These are phyloP conservation scores for Torymus aiolomorphi DNA, from an alignment of 2,888 invertebrate genomes.

Conservation along the genomic window DNA sequence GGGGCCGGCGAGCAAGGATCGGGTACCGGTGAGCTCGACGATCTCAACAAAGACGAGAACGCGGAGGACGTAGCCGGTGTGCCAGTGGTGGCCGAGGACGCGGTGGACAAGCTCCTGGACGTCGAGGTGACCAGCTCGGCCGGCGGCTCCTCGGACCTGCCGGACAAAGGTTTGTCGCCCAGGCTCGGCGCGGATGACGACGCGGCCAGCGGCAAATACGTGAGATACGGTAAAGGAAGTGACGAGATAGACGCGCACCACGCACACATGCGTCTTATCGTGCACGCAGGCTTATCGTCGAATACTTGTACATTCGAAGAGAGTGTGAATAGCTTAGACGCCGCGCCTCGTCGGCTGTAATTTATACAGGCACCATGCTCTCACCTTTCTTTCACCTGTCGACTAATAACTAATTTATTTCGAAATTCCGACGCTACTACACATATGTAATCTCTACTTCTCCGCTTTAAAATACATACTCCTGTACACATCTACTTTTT, in stretches of 20 bases:
- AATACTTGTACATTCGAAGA: not conserved
- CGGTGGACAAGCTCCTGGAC: not conserved
- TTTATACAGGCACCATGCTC: too few relatives aligned
- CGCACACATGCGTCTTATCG: too few relatives aligned
- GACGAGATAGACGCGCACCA: not conserved
- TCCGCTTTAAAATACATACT: too few relatives aligned
- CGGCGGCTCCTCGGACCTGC: not conserved
- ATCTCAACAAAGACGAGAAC: constrained; percentile 57
- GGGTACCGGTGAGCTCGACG: constrained; percentile 60
- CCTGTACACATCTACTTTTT: too few relatives aligned
- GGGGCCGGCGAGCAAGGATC: not conserved
- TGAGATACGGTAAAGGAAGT: constrained; percentile 70
- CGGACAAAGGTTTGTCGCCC: constrained; percentile 51
- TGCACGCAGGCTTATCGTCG: constrained; percentile 4
- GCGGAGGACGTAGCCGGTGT: not conserved
- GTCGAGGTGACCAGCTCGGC: not conserved
- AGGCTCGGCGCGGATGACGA: constrained; percentile 53
- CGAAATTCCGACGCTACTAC: too few relatives aligned
- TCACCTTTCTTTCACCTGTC: too few relatives aligned
- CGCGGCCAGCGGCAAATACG: constrained; percentile 66
- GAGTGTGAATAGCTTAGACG: too few relatives aligned
- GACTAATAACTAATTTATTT: too few relatives aligned
- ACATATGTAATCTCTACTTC: too few relatives aligned
- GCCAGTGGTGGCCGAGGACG: constrained; percentile 16
- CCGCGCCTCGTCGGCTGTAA: too few relatives aligned